Evolutionary conservation across 2,797 vertebrate genomes (phyloP).

Genomic region (Rhincodon typus): DNA sequence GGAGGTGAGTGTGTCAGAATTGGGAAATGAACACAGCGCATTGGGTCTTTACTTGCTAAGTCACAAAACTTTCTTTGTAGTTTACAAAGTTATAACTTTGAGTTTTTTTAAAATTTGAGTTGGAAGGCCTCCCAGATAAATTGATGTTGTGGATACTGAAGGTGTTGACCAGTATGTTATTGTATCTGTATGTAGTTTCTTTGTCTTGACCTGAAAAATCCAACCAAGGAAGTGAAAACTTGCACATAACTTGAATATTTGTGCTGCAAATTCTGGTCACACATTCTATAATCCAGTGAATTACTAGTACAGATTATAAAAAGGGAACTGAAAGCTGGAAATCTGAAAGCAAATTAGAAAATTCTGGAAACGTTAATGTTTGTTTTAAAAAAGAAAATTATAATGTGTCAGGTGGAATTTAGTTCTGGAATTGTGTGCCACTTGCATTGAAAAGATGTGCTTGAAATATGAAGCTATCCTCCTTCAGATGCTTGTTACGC

Average conservation of each 20-base stretch:
- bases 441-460: neutral
- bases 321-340: neutral
- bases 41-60: neutral
- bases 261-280: neutral
- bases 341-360: neutral
- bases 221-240: neutral
- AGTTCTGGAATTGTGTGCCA: neutral
- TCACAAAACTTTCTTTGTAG: neutral
- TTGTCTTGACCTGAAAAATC: conserved; percentile 9
- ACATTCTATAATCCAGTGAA: neutral
- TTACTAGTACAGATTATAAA: neutral
- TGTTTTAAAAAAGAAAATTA: neutral
- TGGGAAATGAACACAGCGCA: neutral
- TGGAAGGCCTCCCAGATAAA: neutral
- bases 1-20: conserved; percentile 59
- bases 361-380: neutral
- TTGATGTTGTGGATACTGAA: neutral
- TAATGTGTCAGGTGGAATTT: neutral
- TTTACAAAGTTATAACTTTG: neutral
- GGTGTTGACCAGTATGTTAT: neutral
- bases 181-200: neutral
- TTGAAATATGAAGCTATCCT: neutral
- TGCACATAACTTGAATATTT: neutral
- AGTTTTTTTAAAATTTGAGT: neutral
- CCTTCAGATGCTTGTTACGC: neutral